Conservation (phyloP, 2,113 vertebrate genomes). For the Gopherus evgoodei region DNA sequence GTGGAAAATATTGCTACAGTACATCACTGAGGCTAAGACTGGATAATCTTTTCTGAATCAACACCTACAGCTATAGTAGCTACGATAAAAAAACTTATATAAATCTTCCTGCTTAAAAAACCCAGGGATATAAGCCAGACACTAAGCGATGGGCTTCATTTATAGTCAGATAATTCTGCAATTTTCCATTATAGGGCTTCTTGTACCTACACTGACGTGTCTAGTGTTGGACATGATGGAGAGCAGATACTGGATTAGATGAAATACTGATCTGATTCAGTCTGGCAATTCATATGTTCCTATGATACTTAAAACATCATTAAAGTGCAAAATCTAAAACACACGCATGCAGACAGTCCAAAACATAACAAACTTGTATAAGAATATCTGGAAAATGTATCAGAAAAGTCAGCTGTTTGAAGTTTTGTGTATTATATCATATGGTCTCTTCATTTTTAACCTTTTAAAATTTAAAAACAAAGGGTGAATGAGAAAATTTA, state of each 20-base stretch:
- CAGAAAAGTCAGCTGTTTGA: not conserved
- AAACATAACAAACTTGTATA: not conserved
- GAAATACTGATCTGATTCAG: not conserved
- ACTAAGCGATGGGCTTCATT: not conserved
- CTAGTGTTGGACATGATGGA: not conserved
- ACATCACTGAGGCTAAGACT: not conserved
- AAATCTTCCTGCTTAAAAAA: not conserved
- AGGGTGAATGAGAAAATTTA: not conserved
- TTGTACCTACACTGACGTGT: not conserved
- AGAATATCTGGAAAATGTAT: too few species aligned
- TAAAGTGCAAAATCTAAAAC: not conserved
- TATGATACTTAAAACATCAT: not conserved
- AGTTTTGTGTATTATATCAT: not conserved
- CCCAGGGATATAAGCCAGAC: too few species aligned
- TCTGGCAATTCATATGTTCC: not conserved
- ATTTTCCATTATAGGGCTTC: not conserved
- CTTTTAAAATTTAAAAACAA: not conserved
- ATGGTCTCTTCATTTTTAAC: not conserved
- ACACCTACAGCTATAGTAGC: not conserved
- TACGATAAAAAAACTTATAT: not conserved
- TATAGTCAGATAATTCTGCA: not conserved
- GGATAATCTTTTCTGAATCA: not conserved
- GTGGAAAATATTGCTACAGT: not conserved
- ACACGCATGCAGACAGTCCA: not conserved
- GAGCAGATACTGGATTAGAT: not conserved